These are phyloP conservation scores for Ophiothrix spiculata DNA, from an alignment of 35 echinoderm and acorn worm genomes.

Conservation along the genomic window DNA sequence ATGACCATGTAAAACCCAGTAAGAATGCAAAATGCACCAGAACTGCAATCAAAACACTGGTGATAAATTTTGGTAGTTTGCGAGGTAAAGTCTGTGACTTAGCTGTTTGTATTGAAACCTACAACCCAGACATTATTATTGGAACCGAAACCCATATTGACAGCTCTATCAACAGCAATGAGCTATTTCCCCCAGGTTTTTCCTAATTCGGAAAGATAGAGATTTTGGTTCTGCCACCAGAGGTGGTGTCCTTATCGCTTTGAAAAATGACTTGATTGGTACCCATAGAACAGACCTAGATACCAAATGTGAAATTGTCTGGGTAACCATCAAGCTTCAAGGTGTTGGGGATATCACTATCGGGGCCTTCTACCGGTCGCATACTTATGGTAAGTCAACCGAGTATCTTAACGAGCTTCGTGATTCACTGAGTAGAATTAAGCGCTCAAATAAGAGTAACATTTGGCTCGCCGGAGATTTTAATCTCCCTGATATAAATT, in stretches of 20 bases:
- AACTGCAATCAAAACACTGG: not conserved
- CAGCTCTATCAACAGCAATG: conserved; percentile 3
- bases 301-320: conserved; percentile 3
- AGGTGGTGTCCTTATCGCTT: conserved; percentile 16
- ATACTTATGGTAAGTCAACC: too few species aligned
- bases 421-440: too few species aligned
- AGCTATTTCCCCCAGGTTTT: not conserved
- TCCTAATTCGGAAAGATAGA: conserved; percentile 1
- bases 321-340: too few species aligned
- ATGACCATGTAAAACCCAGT: not conserved
- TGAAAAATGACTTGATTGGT: not conserved
- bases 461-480: too few species aligned
- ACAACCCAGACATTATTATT: not conserved
- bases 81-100: not conserved
- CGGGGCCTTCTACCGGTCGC: too few species aligned
- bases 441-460: too few species aligned
- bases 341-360: too few species aligned
- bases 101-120: not conserved
- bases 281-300: conserved; percentile 12
- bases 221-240: not conserved
- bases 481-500: too few species aligned
- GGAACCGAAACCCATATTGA: not conserved
- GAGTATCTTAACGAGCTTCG: too few species aligned
- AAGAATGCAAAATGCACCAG: too few species aligned
- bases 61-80: conserved; percentile 1